Conservation (phyloP, 2,113 vertebrate species). For the Vombatus ursinus region DNA sequence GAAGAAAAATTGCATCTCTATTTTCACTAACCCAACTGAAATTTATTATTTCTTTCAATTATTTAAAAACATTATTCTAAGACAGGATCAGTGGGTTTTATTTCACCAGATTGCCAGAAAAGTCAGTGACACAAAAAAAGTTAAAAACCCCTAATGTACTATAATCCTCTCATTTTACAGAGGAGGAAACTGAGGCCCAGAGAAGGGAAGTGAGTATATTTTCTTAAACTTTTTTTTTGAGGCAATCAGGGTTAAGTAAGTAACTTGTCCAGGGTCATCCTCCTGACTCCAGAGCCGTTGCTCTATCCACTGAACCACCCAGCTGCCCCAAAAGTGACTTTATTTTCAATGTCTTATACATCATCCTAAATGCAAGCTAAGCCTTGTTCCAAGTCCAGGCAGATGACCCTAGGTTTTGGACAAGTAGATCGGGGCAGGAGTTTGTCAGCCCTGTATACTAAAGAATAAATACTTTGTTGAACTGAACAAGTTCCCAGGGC, state of each 20-base stretch:
- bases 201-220: neutral
- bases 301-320: neutral
- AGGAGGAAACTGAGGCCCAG: neutral
- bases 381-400: neutral
- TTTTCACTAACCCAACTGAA: neutral
- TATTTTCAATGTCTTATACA: neutral
- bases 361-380: neutral
- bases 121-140: neutral
- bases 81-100: neutral
- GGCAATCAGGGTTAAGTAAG: neutral
- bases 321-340: neutral
- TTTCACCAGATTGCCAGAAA: neutral
- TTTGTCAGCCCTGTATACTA: neutral
- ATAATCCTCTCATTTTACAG: neutral
- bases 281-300: neutral
- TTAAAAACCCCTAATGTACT: neutral
- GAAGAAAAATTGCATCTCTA: neutral
- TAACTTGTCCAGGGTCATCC: neutral
- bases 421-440: neutral
- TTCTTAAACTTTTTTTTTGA: neutral
- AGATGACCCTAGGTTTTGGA: neutral
- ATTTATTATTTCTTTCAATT: neutral
- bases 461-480: neutral
- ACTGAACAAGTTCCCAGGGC: neutral
- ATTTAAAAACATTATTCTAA: neutral